Base-by-base conservation (phyloP, 2,797 vertebrate species). In the Dryobates pubescens region DNA sequence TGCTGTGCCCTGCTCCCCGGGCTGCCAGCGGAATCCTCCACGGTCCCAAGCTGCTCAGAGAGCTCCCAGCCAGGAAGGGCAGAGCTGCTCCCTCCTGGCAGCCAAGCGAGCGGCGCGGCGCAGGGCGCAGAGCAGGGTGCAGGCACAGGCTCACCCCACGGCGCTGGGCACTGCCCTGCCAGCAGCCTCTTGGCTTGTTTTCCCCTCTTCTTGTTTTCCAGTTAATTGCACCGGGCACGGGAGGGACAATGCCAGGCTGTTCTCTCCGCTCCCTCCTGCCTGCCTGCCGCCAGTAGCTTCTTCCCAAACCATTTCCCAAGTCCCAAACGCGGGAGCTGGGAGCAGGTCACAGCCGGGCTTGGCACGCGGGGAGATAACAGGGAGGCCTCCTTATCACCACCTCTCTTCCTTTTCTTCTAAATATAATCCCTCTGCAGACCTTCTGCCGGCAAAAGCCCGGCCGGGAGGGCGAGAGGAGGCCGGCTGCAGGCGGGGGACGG, bases 211-310 rank as follows among this genome's bases (percentile, higher is more conserved):
- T 97, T 96, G 96, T 97, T 97, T 97, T 96, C 96, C 83, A 75
- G 96, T 93, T 97, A 97, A 97, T 56, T 91, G 96, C 97, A 82
- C 94, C 70, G 2, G 87, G 83, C 94, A 64, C 72, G 0, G 59
- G 45, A 78, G 72, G 88, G 94, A 98, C 97, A 98, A 98, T 96
- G 95, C 96, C 38, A 5, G 70, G 93, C 95, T 97, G 96, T 97
- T 97, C 96, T 95, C 93, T 32, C 88, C 0, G 13, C 82, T 93
- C 74, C n/a, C 7, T 41, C 86, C 65, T 1, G 86, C 87, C 68
- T 1, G 86, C 90, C 69, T 10, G 80, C 89, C 86, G 24, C 38
- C 41, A 43, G 51, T n/a, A 6, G 84, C 84, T 94, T 76, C 96
- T 95, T 95, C 92, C 72, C 86, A 90, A 89, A 77, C 53, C 89